A percentile compares a stretch with the other conserved stretches of the same genome.
These are phyloP conservation scores for Pagetopsis macropterus DNA, from an alignment of 2,797 vertebrate genomes.

Conservation along the genomic window DNA sequence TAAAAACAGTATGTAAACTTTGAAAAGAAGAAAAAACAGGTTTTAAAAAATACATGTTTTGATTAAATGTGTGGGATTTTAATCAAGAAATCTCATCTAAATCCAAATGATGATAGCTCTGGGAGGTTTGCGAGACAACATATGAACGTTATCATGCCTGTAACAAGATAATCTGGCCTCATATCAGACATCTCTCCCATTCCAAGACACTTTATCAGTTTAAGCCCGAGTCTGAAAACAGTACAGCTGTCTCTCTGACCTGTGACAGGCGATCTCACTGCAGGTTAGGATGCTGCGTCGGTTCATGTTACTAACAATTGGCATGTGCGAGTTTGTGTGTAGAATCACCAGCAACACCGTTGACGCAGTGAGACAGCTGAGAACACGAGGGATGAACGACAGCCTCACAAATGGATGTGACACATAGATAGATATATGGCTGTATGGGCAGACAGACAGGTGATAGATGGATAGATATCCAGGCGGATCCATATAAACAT, in stretches of 20 bases:
- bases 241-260: slow-evolving; percentile 75
- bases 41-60: too few species aligned
- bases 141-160: slow-evolving; percentile 52
- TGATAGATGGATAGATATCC: slow-evolving; percentile 12
- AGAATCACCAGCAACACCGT: slow-evolving; percentile 51
- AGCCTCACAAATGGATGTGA: slow-evolving; percentile 52
- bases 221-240: slow-evolving; percentile 52
- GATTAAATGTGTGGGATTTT: too few species aligned
- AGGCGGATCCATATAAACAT: slow-evolving; percentile 14
- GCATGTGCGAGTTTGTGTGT: slow-evolving; percentile 55
- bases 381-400: slow-evolving; percentile 60
- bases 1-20: neutral
- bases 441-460: slow-evolving; percentile 16
- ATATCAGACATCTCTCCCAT: slow-evolving; percentile 50
- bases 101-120: too few species aligned
- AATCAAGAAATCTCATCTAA: neutral
- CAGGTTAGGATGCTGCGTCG: slow-evolving; percentile 75
- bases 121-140: slow-evolving; percentile 32
- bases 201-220: slow-evolving; percentile 65
- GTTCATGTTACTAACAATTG: slow-evolving; percentile 81
- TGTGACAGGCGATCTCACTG: slow-evolving; percentile 60
- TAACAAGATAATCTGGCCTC: slow-evolving; percentile 57
- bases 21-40: slow-evolving; percentile 4
- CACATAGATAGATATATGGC: slow-evolving; percentile 38
- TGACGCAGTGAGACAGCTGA: slow-evolving; percentile 79